phyloP scores from a whole-genome alignment of 1,140 invertebrate species.

The Aleiodes sp. region DNA sequence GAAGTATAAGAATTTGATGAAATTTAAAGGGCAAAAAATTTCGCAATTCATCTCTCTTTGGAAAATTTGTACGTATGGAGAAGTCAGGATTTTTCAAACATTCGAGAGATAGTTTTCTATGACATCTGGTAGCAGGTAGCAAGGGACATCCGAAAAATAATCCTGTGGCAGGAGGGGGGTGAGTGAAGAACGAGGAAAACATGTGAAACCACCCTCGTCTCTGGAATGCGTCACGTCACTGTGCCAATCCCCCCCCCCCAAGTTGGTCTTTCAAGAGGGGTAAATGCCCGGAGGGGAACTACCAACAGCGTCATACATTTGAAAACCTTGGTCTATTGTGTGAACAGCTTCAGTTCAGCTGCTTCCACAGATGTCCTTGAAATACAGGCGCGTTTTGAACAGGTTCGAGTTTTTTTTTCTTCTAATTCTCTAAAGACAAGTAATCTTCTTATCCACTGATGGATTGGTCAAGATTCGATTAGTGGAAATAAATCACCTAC shows the following conservation, averaged over 20 bases:
- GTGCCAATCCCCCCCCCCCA: slow-evolving; percentile 30
- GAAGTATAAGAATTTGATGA: too few relatives aligned
- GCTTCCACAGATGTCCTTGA: neutral
- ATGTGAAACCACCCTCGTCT: slow-evolving; percentile 45
- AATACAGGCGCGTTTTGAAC: neutral
- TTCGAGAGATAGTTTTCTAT: neutral
- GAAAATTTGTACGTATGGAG: neutral
- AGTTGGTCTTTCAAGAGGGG: slow-evolving; percentile 17
- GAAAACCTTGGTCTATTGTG: neutral
- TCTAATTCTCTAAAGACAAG: neutral
- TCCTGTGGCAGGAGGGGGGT: neutral
- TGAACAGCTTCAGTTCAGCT: slow-evolving; percentile 12
- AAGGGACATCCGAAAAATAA: slow-evolving; percentile 18
- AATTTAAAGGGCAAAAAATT: neutral
- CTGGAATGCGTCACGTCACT: slow-evolving; percentile 50
- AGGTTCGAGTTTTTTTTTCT: neutral
- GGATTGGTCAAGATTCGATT: too few relatives aligned
- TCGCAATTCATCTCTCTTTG: neutral
- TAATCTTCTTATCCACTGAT: too few relatives aligned
- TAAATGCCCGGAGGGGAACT: slow-evolving; percentile 17
- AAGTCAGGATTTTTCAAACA: neutral
- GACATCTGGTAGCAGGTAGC: slow-evolving; percentile 5
- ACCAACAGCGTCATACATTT: neutral
- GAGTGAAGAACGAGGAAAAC: slow-evolving; percentile 16
- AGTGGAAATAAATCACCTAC: too few relatives aligned